Evolutionary conservation across 2,797 vertebrate genomes (phyloP).

Genomic region (Esox lucius): DNA sequence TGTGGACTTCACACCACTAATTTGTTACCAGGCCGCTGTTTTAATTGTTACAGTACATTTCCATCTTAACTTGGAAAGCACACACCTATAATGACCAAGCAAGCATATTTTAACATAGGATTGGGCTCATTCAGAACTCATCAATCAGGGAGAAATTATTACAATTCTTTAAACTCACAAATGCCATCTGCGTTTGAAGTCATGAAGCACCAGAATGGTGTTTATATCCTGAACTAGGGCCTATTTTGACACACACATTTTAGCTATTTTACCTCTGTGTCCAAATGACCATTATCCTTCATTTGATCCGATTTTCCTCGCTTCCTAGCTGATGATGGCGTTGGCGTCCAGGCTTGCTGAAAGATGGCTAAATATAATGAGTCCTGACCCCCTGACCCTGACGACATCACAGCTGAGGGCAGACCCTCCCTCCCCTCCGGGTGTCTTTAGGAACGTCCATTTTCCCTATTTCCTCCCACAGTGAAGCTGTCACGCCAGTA

Average conservation of each 20-base stretch:
- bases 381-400: slow-evolving; percentile 34
- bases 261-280: slow-evolving; percentile 20
- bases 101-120: not conserved
- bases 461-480: slow-evolving; percentile 9
- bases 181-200: not conserved
- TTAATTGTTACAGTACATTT: not conserved
- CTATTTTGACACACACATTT: not conserved
- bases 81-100: not conserved
- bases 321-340: slow-evolving; percentile 33
- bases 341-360: slow-evolving; percentile 43
- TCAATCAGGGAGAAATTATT: not conserved
- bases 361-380: slow-evolving; percentile 58
- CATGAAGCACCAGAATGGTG: not conserved
- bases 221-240: not conserved
- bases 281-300: slow-evolving; percentile 46
- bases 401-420: slow-evolving; percentile 56
- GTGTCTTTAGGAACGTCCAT: slow-evolving; percentile 36
- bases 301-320: slow-evolving; percentile 38
- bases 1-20: slow-evolving; percentile 22
- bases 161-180: not conserved
- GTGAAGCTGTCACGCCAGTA: slow-evolving; percentile 14
- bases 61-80: not conserved
- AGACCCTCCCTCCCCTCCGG: slow-evolving; percentile 34
- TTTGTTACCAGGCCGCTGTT: not conserved
- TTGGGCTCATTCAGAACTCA: not conserved